Evolutionary conservation across 2,888 invertebrate species (phyloP), one percentile per base, ranked within the genome.

Genomic region (Drosophila rubida): DNA sequence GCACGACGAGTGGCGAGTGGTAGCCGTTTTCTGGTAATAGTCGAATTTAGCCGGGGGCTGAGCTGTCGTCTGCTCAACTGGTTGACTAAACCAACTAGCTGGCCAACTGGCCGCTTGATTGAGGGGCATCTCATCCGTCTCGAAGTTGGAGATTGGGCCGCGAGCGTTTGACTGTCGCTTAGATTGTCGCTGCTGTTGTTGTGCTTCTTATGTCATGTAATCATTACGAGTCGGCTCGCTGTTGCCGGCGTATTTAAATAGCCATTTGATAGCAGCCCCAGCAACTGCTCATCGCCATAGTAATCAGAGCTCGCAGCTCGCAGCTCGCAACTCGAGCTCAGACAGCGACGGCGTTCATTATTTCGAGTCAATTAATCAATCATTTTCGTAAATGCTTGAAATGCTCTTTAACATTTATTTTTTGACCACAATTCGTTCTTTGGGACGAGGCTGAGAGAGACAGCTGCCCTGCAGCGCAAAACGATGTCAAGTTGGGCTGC

Each of bases 311-410:
- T 42, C 16, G 13, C 6, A 50, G 53, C 46, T 64, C 64, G 25
- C 27, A 30, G n/a, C 39, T 32, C 9, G 16, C 32, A 42, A 23
- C 42, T 41, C 30, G 5, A n/a, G 39, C 13, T 13, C 9, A 13
- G 37, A 39, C 19, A 4, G 57, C 25, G 13, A 19, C 8, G 1
- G 30, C 39, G 62, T 69, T 63, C 68, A 74, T 78, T 77, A 73
- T 73, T 80, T 60, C 67, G 46, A 71, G 70, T 73, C 84, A 73
- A 85, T 87, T 87, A 87, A 88, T 88, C 87, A 87, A 85, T 85
- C 84, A 85, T 84, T 71, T 75, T 82, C n/a, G 46, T 66, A 73
- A 76, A 79, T 62, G 65, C 69, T 73, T 65, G 49, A 66, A 69
- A 72, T 69, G 67, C 60, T 75, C 61, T 68, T 64, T 55, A 65